Evolutionary conservation across 1,140 invertebrate species (phyloP).

Genomic region (Cecropterus lyciades): DNA sequence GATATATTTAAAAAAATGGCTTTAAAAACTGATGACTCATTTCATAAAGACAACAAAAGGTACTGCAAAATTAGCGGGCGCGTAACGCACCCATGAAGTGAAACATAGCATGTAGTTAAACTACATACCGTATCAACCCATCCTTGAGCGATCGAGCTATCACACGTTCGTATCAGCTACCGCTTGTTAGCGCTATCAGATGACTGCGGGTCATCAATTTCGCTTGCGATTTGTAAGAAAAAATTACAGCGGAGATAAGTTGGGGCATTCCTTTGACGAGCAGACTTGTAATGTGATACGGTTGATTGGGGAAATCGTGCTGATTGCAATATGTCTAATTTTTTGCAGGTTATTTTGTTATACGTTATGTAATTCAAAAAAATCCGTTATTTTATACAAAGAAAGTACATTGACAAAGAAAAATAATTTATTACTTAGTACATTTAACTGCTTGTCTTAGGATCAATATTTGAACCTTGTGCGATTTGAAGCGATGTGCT

Average conservation of each 20-base stretch:
- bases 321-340: background rate
- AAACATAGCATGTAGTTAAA: slow-evolving; percentile 37
- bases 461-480: too few species aligned
- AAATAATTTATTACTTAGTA: too few species aligned
- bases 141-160: slow-evolving; percentile 48
- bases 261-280: slow-evolving; percentile 42
- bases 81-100: slow-evolving; percentile 44
- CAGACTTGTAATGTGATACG: background rate
- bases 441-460: too few species aligned
- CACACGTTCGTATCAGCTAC: slow-evolving; percentile 68
- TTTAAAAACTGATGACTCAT: too few species aligned
- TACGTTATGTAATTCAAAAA: too few species aligned
- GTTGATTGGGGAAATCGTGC: background rate
- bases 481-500: too few species aligned
- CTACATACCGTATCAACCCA: slow-evolving; percentile 36
- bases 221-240: slow-evolving; percentile 61
- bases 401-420: too few species aligned
- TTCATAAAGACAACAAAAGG: slow-evolving; percentile 14
- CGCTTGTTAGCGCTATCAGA: slow-evolving; percentile 72
- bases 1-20: too few species aligned
- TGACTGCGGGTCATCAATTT: slow-evolving; percentile 68
- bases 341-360: too few species aligned
- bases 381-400: too few species aligned
- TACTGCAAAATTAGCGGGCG: slow-evolving; percentile 33
- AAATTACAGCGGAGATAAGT: slow-evolving; percentile 59